Evolutionary conservation across 2,888 invertebrate genomes (phyloP).

Genomic region (Aethes cnicana): DNA sequence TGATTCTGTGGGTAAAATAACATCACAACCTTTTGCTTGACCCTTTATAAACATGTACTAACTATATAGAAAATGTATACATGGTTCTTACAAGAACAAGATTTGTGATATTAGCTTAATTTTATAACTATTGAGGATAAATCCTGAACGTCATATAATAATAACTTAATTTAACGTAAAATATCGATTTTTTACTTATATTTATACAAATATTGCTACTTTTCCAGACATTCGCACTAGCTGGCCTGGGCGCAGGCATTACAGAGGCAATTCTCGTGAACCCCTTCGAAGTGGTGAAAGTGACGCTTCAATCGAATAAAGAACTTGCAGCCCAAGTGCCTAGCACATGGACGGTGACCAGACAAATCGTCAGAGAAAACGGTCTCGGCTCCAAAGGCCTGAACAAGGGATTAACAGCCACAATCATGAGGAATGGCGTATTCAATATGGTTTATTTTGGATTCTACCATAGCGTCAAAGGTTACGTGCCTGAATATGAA

Average conservation of each 20-base stretch:
- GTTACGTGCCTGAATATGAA: constrained; percentile 84
- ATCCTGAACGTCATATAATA: too few relatives aligned
- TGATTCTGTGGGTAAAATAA: too few relatives aligned
- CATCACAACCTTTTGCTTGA: too few relatives aligned
- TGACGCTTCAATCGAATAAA: constrained; percentile 90
- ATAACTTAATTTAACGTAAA: too few relatives aligned
- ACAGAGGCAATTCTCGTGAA: constrained; percentile 96
- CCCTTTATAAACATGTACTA: too few relatives aligned
- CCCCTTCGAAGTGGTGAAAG: constrained; percentile 98
- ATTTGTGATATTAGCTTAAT: too few relatives aligned
- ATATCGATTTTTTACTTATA: not conserved
- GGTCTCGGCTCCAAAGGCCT: constrained; percentile 92
- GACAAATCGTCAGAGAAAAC: constrained; percentile 87
- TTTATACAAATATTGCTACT: not conserved
- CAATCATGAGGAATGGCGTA: constrained; percentile 93
- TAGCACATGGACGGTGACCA: constrained; percentile 90
- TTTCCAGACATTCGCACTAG: constrained; percentile 91
- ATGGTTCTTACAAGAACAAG: too few relatives aligned
- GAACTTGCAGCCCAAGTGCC: constrained; percentile 84
- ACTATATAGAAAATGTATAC: too few relatives aligned
- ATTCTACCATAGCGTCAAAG: constrained; percentile 95
- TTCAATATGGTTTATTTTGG: constrained; percentile 98
- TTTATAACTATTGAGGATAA: too few relatives aligned
- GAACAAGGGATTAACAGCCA: constrained; percentile 94
- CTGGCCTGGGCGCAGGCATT: constrained; percentile 93